These are phyloP conservation scores for Nasonia longicornis DNA, from an alignment of 1,140 invertebrate genomes.

Conservation along the genomic window DNA sequence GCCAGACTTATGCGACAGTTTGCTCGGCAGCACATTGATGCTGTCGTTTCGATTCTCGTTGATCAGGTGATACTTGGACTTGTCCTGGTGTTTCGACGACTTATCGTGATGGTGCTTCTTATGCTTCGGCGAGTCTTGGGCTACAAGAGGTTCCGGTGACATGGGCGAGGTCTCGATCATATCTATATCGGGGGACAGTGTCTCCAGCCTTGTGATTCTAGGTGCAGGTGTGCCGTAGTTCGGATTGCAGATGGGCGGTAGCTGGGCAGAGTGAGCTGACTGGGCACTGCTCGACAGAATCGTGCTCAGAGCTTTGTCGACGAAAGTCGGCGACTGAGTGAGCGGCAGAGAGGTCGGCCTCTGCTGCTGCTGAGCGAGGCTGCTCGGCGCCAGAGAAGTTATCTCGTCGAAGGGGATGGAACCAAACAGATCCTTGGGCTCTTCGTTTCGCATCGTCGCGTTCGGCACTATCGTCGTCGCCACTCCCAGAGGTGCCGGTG, in stretches of 20 bases:
- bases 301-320: constrained; percentile 52
- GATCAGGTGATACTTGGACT: constrained; percentile 72
- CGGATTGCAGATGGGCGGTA: constrained; percentile 36
- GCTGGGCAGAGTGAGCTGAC: constrained; percentile 42
- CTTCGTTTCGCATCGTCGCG: neutral
- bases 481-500: neutral
- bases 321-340: constrained; percentile 56
- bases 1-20: constrained; percentile 54
- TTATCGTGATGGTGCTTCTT: constrained; percentile 62
- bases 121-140: constrained; percentile 57
- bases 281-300: constrained; percentile 53
- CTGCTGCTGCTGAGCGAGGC: constrained; percentile 53
- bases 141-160: constrained; percentile 61
- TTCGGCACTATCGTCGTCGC: neutral
- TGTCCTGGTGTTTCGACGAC: constrained; percentile 60
- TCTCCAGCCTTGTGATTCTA: constrained; percentile 54
- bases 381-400: constrained; percentile 51
- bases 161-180: constrained; percentile 53
- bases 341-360: constrained; percentile 61
- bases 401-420: constrained; percentile 73
- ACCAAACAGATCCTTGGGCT: constrained; percentile 72
- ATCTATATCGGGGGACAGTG: constrained; percentile 42
- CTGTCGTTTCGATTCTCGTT: constrained; percentile 61
- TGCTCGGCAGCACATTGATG: constrained; percentile 57
- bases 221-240: constrained; percentile 47